phyloP scores from a whole-genome alignment of 2,888 invertebrate species.

The Gryllus longicercus region DNA sequence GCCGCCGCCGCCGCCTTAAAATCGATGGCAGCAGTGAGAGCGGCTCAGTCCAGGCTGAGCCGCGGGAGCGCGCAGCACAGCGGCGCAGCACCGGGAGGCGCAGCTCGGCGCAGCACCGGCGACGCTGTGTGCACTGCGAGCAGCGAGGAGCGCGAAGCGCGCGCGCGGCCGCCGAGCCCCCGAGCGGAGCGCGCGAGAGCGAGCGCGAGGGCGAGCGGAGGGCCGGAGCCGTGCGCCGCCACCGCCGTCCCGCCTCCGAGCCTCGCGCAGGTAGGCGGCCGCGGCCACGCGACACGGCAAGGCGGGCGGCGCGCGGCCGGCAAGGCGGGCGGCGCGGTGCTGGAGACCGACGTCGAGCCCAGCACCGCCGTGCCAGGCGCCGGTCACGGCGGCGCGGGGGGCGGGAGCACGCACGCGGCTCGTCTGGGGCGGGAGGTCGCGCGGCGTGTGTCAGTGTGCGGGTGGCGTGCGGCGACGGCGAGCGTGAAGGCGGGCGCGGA shows the following conservation, averaged over 20 bases:
- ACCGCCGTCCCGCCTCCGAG: too few species aligned
- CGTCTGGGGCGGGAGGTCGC: too few species aligned
- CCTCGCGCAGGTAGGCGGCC: too few species aligned
- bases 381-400: too few species aligned
- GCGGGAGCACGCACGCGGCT: too few species aligned
- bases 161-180: neutral
- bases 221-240: neutral
- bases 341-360: conserved; percentile 17
- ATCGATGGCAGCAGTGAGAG: neutral
- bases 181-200: neutral
- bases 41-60: conserved; percentile 17
- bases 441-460: too few species aligned
- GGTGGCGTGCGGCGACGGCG: too few species aligned
- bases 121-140: too few species aligned
- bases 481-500: too few species aligned
- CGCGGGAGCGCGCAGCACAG: conserved; percentile 11
- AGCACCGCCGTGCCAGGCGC: neutral
- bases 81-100: neutral
- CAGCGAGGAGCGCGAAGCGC: too few species aligned
- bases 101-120: too few species aligned
- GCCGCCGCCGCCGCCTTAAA: neutral
- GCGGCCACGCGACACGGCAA: neutral
- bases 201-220: neutral
- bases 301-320: neutral
- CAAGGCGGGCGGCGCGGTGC: neutral